Base-by-base conservation (phyloP, 1,140 invertebrate species). In the Drosophila pandora region DNA sequence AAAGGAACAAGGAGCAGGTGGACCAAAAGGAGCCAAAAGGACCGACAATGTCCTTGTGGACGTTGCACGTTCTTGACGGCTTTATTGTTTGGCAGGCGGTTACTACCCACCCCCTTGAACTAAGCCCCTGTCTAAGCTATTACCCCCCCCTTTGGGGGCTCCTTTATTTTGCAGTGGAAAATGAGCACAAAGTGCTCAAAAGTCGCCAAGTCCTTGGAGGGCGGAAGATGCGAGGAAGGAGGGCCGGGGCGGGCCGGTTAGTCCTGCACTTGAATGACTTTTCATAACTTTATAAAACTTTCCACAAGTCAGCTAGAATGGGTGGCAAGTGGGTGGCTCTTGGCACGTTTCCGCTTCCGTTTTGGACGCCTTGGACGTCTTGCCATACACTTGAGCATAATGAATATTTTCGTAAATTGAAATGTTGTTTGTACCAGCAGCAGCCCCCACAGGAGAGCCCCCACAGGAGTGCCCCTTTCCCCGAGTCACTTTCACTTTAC, bases 391-490 rank as follows among this genome's bases (percentile, higher is more conserved):
- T 85, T 67, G 69, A 87, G 82, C 82, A 85, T 85, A 85, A 85
- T 85, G 82, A 85, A 85, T 87, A 85, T 85, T 85, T 85, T 87
- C 58, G 56, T 80, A 85, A 85, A 85, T 85, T 85, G 82, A 85
- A 85, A 85, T 85, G 78, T 85, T 85, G 82, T 85, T 68, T 70
- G 32, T 80, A 37, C 58, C 65, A 64, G 32, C 47, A 4, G n/a
- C 12, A 3, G 48, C 22, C 62, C 63, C 21, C 48, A n/a, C 45
- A 12, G 10, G 22, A n/a, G 17, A 3, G 48, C 22, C 62, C 63
- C 21, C 48, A n/a, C 45, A 12, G 10, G 22, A n/a, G 17, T 17
- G 17, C 10, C 10, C 56, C 55, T 3, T 48, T 10, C 56, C n/a
- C n/a, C 32, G 63, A 73, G 81, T 84, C 81, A 84, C 81, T 85